Evolutionary conservation across 2,797 vertebrate genomes (phyloP), one percentile per base, ranked within the genome.

Genomic region (Peromyscus nudipes): DNA sequence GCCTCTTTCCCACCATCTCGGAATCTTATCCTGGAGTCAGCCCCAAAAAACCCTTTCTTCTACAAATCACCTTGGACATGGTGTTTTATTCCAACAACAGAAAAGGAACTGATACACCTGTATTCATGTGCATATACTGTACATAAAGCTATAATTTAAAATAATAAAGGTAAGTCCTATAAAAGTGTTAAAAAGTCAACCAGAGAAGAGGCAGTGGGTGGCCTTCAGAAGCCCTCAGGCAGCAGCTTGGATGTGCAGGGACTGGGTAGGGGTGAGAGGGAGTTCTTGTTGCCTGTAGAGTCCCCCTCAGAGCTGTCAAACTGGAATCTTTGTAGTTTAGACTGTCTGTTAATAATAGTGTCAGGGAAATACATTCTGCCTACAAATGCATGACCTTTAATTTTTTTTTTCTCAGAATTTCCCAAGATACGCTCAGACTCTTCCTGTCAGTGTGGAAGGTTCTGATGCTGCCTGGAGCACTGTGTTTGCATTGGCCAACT

Each of bases 341-440:
- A 49, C 67, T 91, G 85, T 96, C 94, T 97, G 90, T 86, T 69
- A 86, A 52, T 95, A 75, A 87, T 40, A 75, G 91, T 95, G 91
- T 94, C 69, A 57, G 64, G 91, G 91, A 97, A 96, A 97, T 97
- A 95, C 96, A 96, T 96, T 95, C 94, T 91, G 93, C 92, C 89
- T 96, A 88, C 97, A 96, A 96, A 98, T 97, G 95, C 4, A 69
- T 98, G 98, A 98, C 97, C 97, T 98, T 98, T 97, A 92, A 80
- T 84, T 97, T 95, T 96, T 96, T 94, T 57, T 77, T 25, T 23
- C 67, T 90, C n/a, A 77, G 85, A 96, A 96, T 95, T 97, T 98
- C 97, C 94, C 88, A 95, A 94, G 96, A 95, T 84, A 64, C 91
- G 71, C 94, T 73, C 92, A 84, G 98, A 95, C 92, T 97, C 86